Conservation (phyloP, 2,113 vertebrate genomes). For the Ia io region DNA sequence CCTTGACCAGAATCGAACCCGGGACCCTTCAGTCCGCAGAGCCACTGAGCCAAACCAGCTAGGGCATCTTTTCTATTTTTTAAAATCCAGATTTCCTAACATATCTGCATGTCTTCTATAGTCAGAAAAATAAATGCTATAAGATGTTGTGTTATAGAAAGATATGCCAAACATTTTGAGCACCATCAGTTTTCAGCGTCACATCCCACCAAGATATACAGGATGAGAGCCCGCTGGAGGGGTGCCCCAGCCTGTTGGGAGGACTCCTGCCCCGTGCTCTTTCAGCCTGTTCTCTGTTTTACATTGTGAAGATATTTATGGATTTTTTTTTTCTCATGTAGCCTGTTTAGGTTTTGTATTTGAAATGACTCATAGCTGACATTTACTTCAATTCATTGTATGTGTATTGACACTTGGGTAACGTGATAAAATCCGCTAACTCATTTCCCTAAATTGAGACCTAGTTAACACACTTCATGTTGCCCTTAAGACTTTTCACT, state of each 20-base stretch:
- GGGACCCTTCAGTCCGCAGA: too few species aligned
- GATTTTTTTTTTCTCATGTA: neutral
- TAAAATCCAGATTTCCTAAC: neutral
- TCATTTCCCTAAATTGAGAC: neutral
- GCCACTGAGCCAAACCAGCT: too few species aligned
- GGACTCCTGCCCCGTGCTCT: neutral
- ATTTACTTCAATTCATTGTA: neutral
- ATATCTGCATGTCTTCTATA: neutral
- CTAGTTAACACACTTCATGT: neutral
- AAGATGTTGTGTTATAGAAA: neutral
- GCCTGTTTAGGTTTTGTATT: conserved; percentile 32
- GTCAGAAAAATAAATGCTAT: neutral
- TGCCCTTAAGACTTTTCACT: neutral
- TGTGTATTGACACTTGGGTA: neutral
- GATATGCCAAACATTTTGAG: neutral
- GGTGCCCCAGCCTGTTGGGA: neutral
- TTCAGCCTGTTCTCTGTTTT: neutral
- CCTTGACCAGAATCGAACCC: too few species aligned
- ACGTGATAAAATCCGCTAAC: neutral
- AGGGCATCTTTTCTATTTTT: neutral
- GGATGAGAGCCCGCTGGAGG: neutral
- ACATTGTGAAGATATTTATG: neutral
- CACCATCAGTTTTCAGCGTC: rapidly evolving
- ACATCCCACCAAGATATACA: neutral
- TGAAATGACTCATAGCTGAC: conserved; percentile 23